Evolutionary conservation across 53 echinoderm and acorn worm species (phyloP).

Genomic region (Pentamera pediparva): DNA sequence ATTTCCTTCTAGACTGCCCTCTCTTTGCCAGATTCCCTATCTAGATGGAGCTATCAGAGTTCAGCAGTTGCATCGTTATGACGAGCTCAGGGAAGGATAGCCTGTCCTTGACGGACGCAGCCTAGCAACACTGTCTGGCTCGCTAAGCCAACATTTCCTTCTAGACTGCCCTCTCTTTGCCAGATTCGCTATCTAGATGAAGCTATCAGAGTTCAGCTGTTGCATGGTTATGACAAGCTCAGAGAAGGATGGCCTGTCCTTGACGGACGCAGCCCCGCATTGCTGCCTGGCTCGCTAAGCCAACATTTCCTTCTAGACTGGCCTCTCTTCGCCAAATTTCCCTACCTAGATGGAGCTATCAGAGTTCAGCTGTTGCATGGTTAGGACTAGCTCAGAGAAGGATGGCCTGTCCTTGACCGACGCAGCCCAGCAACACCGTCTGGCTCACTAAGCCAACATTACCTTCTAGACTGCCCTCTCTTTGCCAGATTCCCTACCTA

Average conservation of each 20-base stretch:
- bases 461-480: too few relatives aligned
- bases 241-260: constrained; percentile 81
- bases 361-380: constrained; percentile 57
- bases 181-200: too few relatives aligned
- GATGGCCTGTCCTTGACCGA: constrained; percentile 76
- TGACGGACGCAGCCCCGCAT: constrained; percentile 80
- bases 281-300: too few relatives aligned
- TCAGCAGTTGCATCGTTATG: constrained; percentile 53
- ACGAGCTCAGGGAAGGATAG: constrained; percentile 81
- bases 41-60: too few relatives aligned
- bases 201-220: constrained; percentile 69
- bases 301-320: constrained; percentile 42
- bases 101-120: constrained; percentile 71
- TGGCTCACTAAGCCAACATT: too few relatives aligned
- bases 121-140: constrained; percentile 83
- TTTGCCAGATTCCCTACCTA: too few relatives aligned
- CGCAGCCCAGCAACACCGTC: constrained; percentile 86
- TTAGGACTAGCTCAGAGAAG: constrained; percentile 74
- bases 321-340: constrained; percentile 52
- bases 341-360: constrained; percentile 70
- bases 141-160: too few relatives aligned
- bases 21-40: too few relatives aligned
- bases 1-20: too few relatives aligned
- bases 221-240: constrained; percentile 71
- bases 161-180: too few relatives aligned